phyloP scores from a whole-genome alignment of 2,113 vertebrate species.

The Eudyptes chrysolophus region DNA sequence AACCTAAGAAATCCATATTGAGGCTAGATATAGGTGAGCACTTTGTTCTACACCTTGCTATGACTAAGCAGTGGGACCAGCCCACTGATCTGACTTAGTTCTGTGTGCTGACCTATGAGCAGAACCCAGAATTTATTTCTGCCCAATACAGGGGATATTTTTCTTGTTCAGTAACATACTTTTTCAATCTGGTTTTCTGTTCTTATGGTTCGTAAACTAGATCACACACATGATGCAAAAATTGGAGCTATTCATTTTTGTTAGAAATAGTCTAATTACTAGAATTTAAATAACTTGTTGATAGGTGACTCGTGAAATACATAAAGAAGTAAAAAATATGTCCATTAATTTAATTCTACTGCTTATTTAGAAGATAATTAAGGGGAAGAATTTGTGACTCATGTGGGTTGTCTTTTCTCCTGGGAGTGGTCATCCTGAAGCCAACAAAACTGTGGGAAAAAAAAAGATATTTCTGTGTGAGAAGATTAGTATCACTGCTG shows the following conservation, averaged over 20 bases:
- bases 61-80: background rate
- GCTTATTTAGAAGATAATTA: slow-evolving; percentile 64
- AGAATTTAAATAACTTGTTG: slow-evolving; percentile 57
- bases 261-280: slow-evolving; percentile 50
- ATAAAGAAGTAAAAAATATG: slow-evolving; percentile 50
- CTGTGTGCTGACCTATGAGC: background rate
- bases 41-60: background rate
- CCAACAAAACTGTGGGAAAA: background rate
- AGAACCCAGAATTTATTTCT: background rate
- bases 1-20: background rate
- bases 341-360: slow-evolving; percentile 59
- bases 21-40: background rate
- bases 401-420: background rate
- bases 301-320: slow-evolving; percentile 60
- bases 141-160: background rate
- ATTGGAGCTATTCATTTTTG: background rate
- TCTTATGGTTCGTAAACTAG: background rate
- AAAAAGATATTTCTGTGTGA: background rate
- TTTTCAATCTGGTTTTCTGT: background rate
- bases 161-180: background rate
- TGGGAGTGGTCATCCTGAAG: background rate
- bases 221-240: background rate
- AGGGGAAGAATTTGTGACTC: background rate
- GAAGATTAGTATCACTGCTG: background rate
- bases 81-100: background rate